phyloP scores from a whole-genome alignment of 2,113 vertebrate species.

The Mastomys natalensis region DNA sequence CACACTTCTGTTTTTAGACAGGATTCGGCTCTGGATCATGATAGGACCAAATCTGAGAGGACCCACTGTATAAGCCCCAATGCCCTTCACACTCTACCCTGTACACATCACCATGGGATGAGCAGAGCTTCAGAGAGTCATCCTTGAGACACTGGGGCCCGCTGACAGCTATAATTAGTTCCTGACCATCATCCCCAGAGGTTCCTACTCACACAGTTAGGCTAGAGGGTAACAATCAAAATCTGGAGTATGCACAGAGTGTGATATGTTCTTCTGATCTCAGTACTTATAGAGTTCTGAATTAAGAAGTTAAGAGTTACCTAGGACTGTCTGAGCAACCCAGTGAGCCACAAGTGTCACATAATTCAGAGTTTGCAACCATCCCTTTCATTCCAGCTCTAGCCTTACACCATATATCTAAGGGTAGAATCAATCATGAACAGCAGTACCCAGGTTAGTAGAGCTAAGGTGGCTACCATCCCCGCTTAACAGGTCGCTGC shows the following conservation, averaged over 20 bases:
- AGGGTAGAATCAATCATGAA: neutral
- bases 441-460: neutral
- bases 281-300: neutral
- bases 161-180: neutral
- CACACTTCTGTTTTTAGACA: neutral
- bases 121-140: neutral
- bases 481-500: neutral
- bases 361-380: neutral
- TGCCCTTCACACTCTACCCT: neutral
- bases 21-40: neutral
- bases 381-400: neutral
- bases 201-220: neutral
- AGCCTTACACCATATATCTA: neutral
- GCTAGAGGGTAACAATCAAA: neutral
- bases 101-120: neutral
- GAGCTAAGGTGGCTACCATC: neutral
- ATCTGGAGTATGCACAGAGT: neutral
- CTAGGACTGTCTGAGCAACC: neutral
- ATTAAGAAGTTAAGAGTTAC: neutral
- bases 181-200: neutral
- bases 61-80: neutral
- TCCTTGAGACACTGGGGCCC: neutral
- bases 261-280: neutral
- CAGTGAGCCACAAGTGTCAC: neutral
- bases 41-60: neutral